Base-by-base conservation (phyloP, 2,888 invertebrate species). In the Cyaniris semiargus region DNA sequence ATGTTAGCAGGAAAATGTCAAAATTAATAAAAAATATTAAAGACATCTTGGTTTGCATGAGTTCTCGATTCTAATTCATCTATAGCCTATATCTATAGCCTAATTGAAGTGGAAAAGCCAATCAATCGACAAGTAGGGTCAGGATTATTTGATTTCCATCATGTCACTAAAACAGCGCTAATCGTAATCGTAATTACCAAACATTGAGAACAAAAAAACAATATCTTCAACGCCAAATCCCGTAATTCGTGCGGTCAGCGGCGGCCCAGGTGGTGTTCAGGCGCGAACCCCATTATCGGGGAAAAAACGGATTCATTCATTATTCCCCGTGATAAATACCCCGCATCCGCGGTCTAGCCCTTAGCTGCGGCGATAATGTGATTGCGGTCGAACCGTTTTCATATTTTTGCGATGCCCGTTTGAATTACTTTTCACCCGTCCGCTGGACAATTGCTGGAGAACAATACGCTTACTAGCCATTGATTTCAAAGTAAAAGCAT, bases 291-390 rank as follows among this genome's bases (percentile, higher is more conserved):
- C 85, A 87, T 87, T 87, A 89, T 86, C 86, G 84, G 83, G 83
- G 81, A 85, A 85, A 85, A 86, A 85, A 84, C 81, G 84, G 83
- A 80, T 83, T 83, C 88, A 86, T 88, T 86, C 86, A 86, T 89
- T 87, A 88, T 84, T 83, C 84, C 83, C 84, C 83, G 87, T 87
- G 89, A 90, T 90, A 89, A 89, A 90, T 87, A 87, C 85, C 82
- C 83, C 82, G 82, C 85, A 83, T 83, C 82, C 83, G 85, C 83
- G 84, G 84, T 84, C 82, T 84, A 85, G 83, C 87, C 88, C 87
- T 88, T 85, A 87, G 85, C 85, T 84, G 84, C 83, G 83, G 83
- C 86, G 87, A 89, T 89, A 88, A 90, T 90, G 90, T 89, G 89
- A 88, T 89, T 88, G 88, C 85, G 85, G 81, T 78, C 79, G 77